These are phyloP conservation scores for Pseudococcus jackbeardsleyi DNA, from an alignment of 2,888 invertebrate species.

Conservation along the genomic window DNA sequence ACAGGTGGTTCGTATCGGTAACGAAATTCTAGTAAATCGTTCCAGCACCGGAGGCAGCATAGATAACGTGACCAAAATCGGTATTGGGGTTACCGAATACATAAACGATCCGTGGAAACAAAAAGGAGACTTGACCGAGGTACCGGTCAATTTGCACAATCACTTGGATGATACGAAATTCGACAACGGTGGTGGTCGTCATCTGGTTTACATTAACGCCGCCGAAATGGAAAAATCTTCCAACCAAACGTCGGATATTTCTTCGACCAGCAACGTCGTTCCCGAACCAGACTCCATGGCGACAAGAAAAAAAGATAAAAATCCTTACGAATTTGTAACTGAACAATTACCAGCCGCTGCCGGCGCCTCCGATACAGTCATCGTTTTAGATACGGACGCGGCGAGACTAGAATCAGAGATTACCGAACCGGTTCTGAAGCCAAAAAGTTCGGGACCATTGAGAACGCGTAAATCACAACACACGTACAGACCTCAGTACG, in stretches of 20 bases:
- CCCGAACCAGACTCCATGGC: background rate
- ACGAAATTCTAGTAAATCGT: constrained; percentile 68
- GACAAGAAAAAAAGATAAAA: constrained; percentile 50
- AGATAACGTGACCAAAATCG: constrained; percentile 60
- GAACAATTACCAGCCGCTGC: constrained; percentile 65
- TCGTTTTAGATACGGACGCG: constrained; percentile 58
- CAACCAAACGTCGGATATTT: constrained; percentile 27
- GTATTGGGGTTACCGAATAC: constrained; percentile 66
- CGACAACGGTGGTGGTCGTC: constrained; percentile 60
- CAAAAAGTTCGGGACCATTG: constrained; percentile 68
- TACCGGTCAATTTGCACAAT: constrained; percentile 21
- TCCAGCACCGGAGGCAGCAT: background rate
- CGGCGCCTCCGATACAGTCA: constrained; percentile 64
- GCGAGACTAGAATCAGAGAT: constrained; percentile 74
- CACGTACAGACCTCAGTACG: constrained; percentile 51
- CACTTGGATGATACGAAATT: constrained; percentile 61
- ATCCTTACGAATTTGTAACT: constrained; percentile 66
- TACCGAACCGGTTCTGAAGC: constrained; percentile 81
- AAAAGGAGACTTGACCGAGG: constrained; percentile 62
- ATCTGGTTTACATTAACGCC: background rate
- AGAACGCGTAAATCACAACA: constrained; percentile 55
- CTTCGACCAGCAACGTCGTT: background rate
- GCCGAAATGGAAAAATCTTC: background rate
- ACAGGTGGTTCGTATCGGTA: constrained; percentile 70
- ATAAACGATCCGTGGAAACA: constrained; percentile 66